Base-by-base conservation (phyloP, 2,888 invertebrate species). In the Ennomos fuscantarius region DNA sequence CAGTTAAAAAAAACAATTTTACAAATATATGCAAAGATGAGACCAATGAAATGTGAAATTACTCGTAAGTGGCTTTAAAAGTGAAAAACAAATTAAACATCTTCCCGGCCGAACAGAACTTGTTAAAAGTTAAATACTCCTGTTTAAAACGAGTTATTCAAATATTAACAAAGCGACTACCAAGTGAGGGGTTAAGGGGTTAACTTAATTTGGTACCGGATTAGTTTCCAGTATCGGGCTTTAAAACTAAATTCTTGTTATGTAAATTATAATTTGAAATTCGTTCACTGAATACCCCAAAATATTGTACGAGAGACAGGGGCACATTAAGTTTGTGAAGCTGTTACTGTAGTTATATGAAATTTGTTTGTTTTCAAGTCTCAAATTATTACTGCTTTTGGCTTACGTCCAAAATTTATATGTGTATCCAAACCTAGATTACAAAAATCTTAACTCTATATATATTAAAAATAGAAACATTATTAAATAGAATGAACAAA, bases 141-240 rank as follows among this genome's bases (percentile, higher is more conserved):
- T 72, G 76, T 71, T 74, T 67, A 67, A 73, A 76, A 69, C 66
- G 68, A 77, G 69, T 73, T 75, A 76, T 50, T 72, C 73, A 73
- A 74, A 72, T 70, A 73, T 65, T 70, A 71, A 66, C 66, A 69
- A 73, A 69, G 66, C 61, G 50, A 66, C 55, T 62, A 65, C 58
- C 58, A 55, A 63, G 62, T 65, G 66, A 75, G 69, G 69, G 72
- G 67, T 63, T 65, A 67, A 75, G 69, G 69, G 72, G 67, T 63
- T 66, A 69, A 68, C 62, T 76, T 63, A 74, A 72, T 77, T 77
- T 68, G 50, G 63, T 68, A 68, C 65, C 66, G 68, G 52, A 63
- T 66, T 64, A 64, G 64, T 64, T 66, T 64, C 60, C 60, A 55
- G 68, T 64, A 65, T 69, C 63, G 51, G 45, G 51, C 59, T 67